A percentile compares a stretch with the other conserved stretches of the same genome.
Evolutionary conservation across 2,888 invertebrate genomes (phyloP).

Genomic region (Acanthosepion esculentum): DNA sequence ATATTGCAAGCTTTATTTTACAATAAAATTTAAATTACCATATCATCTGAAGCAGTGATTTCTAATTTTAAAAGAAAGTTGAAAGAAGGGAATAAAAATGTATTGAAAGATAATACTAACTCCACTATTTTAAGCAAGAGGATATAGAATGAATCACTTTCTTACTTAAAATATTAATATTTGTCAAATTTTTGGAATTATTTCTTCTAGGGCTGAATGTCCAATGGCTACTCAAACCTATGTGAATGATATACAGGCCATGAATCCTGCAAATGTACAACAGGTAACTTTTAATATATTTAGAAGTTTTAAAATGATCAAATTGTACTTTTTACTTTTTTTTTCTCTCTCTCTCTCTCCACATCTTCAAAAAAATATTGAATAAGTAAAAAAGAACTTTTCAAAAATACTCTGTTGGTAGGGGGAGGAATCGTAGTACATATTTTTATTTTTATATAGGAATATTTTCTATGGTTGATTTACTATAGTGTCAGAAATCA

Average conservation of each 20-base stretch:
- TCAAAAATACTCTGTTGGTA: neutral
- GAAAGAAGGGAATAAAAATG: neutral
- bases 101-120: neutral
- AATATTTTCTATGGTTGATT: neutral
- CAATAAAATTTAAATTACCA: neutral
- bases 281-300: slow-evolving; percentile 4
- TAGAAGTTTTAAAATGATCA: neutral
- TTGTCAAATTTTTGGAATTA: neutral
- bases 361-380: neutral
- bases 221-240: slow-evolving; percentile 75
- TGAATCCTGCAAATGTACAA: slow-evolving; percentile 67
- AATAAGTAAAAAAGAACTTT: neutral
- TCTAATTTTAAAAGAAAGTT: neutral
- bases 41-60: neutral
- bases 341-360: neutral
- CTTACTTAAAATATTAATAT: neutral
- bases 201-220: slow-evolving; percentile 49
- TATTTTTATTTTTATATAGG: too few species aligned
- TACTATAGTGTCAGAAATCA: neutral
- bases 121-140: neutral
- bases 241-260: slow-evolving; percentile 75
- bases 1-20: neutral
- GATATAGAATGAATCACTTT: neutral
- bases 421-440: too few species aligned
- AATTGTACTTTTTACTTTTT: neutral